These are phyloP conservation scores for Protophormia terraenovae DNA, from an alignment of 2,888 invertebrate genomes.

Conservation along the genomic window DNA sequence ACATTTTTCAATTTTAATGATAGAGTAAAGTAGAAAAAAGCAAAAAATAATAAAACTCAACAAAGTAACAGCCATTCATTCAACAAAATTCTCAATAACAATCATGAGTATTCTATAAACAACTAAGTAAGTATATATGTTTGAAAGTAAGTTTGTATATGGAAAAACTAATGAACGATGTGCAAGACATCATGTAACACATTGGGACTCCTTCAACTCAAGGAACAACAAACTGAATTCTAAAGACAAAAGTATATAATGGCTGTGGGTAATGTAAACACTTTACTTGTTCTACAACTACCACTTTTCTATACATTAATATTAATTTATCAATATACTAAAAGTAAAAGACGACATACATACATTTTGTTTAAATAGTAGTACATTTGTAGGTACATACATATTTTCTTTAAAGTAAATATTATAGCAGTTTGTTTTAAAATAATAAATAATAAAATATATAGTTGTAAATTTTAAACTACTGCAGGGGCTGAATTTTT, in stretches of 20 bases:
- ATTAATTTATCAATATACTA: constrained; percentile 17
- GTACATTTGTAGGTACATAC: background rate
- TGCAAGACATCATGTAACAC: constrained; percentile 1
- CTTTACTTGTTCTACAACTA: background rate
- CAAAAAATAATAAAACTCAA: background rate
- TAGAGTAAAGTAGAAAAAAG: background rate
- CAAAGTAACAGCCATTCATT: constrained; percentile 18
- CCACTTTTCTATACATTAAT: background rate
- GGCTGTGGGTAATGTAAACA: background rate
- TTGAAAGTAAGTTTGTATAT: constrained; percentile 2
- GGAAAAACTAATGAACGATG: constrained; percentile 10
- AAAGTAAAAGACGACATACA: background rate
- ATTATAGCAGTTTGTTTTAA: background rate
- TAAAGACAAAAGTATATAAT: background rate
- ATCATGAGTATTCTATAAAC: background rate
- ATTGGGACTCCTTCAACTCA: background rate
- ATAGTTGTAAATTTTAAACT: background rate
- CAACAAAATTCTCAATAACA: constrained; percentile 8
- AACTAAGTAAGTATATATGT: background rate
- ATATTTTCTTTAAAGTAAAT: constrained; percentile 12
- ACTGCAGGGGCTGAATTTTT: background rate
- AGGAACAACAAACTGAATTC: background rate
- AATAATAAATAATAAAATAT: constrained; percentile 13
- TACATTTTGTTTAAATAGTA: background rate
- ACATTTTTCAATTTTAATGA: constrained; percentile 8